These are phyloP conservation scores for Gephyroberyx darwinii DNA, from an alignment of 2,797 vertebrate species.

Conservation along the genomic window DNA sequence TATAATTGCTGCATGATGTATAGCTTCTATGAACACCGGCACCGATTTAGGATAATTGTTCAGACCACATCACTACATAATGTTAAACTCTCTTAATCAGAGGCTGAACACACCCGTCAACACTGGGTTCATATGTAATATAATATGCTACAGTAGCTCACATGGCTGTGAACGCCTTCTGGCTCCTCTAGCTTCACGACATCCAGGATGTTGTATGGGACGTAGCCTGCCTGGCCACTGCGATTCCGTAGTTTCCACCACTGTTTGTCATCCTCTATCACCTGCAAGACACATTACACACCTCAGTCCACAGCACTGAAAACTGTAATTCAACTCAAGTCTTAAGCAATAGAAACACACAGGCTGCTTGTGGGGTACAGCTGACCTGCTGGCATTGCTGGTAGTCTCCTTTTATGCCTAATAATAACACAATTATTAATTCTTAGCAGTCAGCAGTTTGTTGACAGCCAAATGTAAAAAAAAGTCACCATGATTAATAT, in stretches of 20 bases:
- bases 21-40: too few relatives aligned
- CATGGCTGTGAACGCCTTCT: slow-evolving; percentile 60
- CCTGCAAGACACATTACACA: slow-evolving; percentile 75
- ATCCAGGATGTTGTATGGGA: slow-evolving; percentile 91
- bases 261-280: slow-evolving; percentile 92
- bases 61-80: not conserved
- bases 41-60: not conserved
- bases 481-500: not conserved
- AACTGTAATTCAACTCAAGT: slow-evolving; percentile 16
- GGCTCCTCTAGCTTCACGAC: slow-evolving; percentile 85
- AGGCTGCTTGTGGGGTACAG: not conserved
- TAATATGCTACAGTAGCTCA: slow-evolving; percentile 21
- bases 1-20: not conserved
- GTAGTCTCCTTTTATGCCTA: not conserved
- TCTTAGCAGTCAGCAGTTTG: too few relatives aligned
- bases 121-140: too few relatives aligned
- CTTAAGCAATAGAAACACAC: not conserved
- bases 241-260: slow-evolving; percentile 96
- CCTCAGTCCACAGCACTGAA: slow-evolving; percentile 11
- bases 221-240: slow-evolving; percentile 92
- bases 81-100: not conserved
- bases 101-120: not conserved
- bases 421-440: not conserved
- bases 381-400: not conserved
- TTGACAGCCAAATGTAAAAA: too few relatives aligned